Conservation (phyloP, 2,888 invertebrate genomes). For the Encarsia formosa region DNA sequence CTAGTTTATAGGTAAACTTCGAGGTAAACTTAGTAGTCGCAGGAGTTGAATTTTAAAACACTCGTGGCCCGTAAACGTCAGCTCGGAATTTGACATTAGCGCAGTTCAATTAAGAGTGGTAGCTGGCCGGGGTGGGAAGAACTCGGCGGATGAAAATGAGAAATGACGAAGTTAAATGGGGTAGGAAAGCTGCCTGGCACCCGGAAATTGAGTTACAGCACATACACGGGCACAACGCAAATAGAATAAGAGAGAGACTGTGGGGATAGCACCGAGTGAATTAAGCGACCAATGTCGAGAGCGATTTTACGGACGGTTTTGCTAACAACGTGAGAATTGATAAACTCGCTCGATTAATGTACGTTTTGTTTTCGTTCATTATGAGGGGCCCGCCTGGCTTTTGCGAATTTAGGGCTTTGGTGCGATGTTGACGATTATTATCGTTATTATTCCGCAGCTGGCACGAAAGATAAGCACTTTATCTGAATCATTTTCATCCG, state of each 20-base stretch:
- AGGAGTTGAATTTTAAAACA: neutral
- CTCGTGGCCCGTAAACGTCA: neutral
- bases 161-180: no score
- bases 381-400: no score
- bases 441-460: no score
- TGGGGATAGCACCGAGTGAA: neutral
- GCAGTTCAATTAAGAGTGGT: conserved; percentile 4
- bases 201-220: conserved; percentile 9
- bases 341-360: conserved; percentile 9
- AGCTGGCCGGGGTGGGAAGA: neutral
- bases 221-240: neutral
- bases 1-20: no score
- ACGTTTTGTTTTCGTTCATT: conserved; percentile 7
- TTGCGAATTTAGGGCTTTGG: no score
- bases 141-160: no score
- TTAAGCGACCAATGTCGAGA: conserved; percentile 3
- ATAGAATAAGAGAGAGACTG: neutral
- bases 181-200: no score
- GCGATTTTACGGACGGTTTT: conserved; percentile 6
- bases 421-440: no score
- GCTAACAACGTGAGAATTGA: neutral
- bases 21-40: no score
- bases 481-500: no score
- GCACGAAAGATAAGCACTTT: no score
- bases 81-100: conserved; percentile 7